Base-by-base conservation (phyloP, 2,113 vertebrate genomes). In the Atractosteus spatula region DNA sequence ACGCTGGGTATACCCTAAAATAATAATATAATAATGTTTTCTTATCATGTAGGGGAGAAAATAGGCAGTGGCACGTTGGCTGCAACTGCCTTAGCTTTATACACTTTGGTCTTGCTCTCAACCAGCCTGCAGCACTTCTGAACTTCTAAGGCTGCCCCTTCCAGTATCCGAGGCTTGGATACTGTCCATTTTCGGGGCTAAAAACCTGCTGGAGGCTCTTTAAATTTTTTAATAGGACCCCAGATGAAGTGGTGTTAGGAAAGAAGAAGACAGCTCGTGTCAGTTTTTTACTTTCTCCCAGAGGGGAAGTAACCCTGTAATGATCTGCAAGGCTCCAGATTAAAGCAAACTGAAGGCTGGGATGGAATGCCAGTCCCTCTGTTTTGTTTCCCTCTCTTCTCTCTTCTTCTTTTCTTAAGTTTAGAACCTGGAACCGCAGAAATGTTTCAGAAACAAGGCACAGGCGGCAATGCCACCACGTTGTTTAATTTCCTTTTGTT, bases 1-100 rank as follows among this genome's bases (percentile, higher is more conserved):
- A 90, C 88, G 88, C 89, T 87, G 85, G 86, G 86, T 92, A 90
- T 91, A 89, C 91, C 90, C 91, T 93, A 89, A 92, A 93, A 94
- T 92, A 91, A 92, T 90, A 92, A 91, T 93, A 93, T 91, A 91
- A 91, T 92, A 90, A 92, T 89, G 84, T 89, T 92, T 89, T 81
- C 87, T 91, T 93, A 92, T 90, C 89, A 78, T 87, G 80, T 85
- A 76, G 84, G 88, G 84, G 86, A 87, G 89, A 62, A 91, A 86
- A 79, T 88, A 88, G 86, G 84, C 89, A 84, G 89, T 83, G 79
- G 87, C 82, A 83, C 84, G 88, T 88, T 78, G 88, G 87, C 86
- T 87, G 83, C 78, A 47, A 83, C 69, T 55, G 85, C 85, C 86
- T 84, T 84, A 87, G 91, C 86, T 80, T 85, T 81, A 77, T 82